phyloP scores from a whole-genome alignment of 1,140 invertebrate genomes.

The Brachionus plicatilis region DNA sequence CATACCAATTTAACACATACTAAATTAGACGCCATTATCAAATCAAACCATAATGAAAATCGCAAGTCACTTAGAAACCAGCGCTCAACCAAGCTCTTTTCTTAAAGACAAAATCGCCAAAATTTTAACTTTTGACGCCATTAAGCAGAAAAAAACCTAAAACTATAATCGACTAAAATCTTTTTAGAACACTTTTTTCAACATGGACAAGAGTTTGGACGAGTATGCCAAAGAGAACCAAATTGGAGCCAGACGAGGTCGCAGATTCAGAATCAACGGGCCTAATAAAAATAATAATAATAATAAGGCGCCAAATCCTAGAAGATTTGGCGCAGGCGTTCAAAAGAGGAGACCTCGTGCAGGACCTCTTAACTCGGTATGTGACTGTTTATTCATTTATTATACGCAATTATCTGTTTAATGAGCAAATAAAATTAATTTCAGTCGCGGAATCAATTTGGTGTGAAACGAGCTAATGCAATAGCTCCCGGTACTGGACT shows the following conservation, averaged over 20 bases:
- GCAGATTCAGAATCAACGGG: background rate
- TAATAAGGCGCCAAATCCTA: background rate
- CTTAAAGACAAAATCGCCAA: background rate
- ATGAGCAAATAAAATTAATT: background rate
- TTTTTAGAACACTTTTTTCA: background rate
- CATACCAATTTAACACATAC: background rate
- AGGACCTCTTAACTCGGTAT: background rate
- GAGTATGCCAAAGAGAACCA: slow-evolving; percentile 22
- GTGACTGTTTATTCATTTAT: background rate
- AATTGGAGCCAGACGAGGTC: background rate
- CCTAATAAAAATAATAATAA: slow-evolving; percentile 1
- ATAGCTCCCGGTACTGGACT: background rate
- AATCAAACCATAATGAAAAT: background rate
- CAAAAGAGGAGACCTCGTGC: background rate
- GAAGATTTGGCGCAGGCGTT: background rate
- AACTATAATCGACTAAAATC: background rate
- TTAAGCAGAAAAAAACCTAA: background rate
- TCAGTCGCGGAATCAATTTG: background rate
- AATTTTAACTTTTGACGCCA: background rate
- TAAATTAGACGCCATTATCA: background rate
- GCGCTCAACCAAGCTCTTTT: background rate
- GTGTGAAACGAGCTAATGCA: background rate
- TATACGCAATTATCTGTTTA: background rate
- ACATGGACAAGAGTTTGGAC: slow-evolving; percentile 16
- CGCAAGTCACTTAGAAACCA: background rate